Percentiles rank a stretch among this genome's conserved stretches.
phyloP scores from a whole-genome alignment of 1,140 invertebrate genomes.

The Philopotamus ludificatus region DNA sequence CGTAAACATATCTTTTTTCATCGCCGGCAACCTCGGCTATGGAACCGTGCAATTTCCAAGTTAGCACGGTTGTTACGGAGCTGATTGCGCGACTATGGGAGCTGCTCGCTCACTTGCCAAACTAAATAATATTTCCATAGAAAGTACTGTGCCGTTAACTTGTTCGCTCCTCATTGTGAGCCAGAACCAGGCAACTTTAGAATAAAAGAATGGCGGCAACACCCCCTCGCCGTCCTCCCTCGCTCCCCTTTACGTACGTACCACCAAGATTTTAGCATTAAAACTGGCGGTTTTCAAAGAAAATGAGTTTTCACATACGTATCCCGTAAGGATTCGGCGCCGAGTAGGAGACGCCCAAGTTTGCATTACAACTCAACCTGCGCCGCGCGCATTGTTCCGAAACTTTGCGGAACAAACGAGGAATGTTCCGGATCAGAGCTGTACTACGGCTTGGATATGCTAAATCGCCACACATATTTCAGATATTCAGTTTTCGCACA shows the following conservation, averaged over 20 bases:
- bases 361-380: slow-evolving; percentile 26
- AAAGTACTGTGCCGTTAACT: slow-evolving; percentile 7
- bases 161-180: not conserved
- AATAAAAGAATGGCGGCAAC: slow-evolving; percentile 7
- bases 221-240: no score
- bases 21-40: no score
- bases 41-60: not conserved
- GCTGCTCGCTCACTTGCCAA: not conserved
- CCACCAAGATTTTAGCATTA: slow-evolving; percentile 29
- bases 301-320: slow-evolving; percentile 40
- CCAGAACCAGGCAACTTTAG: not conserved
- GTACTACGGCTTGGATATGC: no score
- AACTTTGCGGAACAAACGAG: slow-evolving; percentile 21
- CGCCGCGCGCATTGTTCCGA: slow-evolving; percentile 32
- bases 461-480: no score
- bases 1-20: no score
- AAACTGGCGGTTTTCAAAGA: slow-evolving; percentile 27
- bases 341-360: slow-evolving; percentile 28
- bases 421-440: not conserved
- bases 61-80: not conserved
- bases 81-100: not conserved
- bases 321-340: slow-evolving; percentile 19
- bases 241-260: no score
- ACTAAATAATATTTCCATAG: slow-evolving; percentile 11
- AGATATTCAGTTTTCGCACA: no score